Evolutionary conservation across 1,140 invertebrate genomes (phyloP), one percentile per base, ranked within the genome.

Genomic region (Bombyx mandarina): DNA sequence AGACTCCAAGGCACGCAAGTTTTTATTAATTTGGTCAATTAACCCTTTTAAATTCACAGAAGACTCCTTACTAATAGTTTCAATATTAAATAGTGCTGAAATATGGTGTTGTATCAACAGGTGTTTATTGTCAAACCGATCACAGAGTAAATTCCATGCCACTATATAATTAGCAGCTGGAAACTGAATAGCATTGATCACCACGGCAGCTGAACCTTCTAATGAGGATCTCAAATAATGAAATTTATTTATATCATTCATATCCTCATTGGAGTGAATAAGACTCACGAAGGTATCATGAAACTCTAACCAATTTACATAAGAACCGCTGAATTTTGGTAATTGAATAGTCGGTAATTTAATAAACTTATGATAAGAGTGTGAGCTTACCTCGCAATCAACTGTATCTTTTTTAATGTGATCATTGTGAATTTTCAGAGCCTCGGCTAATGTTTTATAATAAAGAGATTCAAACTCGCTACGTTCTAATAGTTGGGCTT

Each of bases 191-290:
- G 54, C 45, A 6, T 46, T n/a, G 18, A 55, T 26, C 6, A 55
- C 54, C n/a, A 46, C 18, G 3, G 45, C 54, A 55, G 54, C 54
- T 8, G 54, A 55, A 6, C 54, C 22, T 42, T 55, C 54, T 43
- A 55, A n/a, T 8, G 54, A 46, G 6, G 45, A 12, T 7, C 44
- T 12, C 8, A 55, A 45, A 46, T 55, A 55, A 46, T 55, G 54
- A 46, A 55, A 55, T 26, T 55, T 55, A 55, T 55, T 54, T 7
- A 54, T 54, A 44, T 54, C 43, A 18, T 54, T 6, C 7, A 55
- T 55, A 7, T 55, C 54, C 22, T 55, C 22, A 7, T 55, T 55
- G n/a, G 10, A 45, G n/a, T 55, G n/a, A 3, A 22, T 46, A 18
- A 55, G 54, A 55, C 54, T 55, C 3, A 26, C 46, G 9, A 55